Evolutionary conservation across 2,797 vertebrate species (phyloP), one percentile per base, ranked within the genome.

Genomic region (Enteromius thamalakanensis): DNA sequence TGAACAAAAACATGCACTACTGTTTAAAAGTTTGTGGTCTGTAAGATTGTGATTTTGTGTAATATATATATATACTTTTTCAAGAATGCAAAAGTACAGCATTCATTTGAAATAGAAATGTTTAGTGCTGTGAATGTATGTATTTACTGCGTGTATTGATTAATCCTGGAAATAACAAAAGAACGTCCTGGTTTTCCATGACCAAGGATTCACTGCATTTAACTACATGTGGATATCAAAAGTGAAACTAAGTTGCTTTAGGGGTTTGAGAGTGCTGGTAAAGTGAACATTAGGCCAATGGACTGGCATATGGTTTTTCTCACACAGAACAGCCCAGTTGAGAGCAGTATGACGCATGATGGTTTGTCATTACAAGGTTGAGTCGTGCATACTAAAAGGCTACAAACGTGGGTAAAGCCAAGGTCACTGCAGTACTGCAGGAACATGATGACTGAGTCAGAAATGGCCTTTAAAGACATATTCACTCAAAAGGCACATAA

Each of bases 401-500:
- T 10, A 62, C 37, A 64, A 53, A 34, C 10, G 47, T 79, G 49
- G 23, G 69, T 34, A 83, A 83, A 62, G 53, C 55, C 85, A 76
- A 86, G 71, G 77, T 83, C 85, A 76, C 37, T 17, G 12, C 75
- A 40, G 62, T 9, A 68, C 9, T 45, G 15, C 21, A 55, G 64
- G 67, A 78, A 74, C 45, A 67, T 45, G 5, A 45, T 79, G 32
- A 64, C 34, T 70, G 77, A 85, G 65, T 88, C 76, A 86, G 49
- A 87, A 76, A 19, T 76, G 47, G 37, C 69, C 34, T 81, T 81
- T 75, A 45, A 40, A 74, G 47, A 79, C 68, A 53, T 26, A 74
- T 45, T 82, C 42, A 68, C 62, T 70, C 69, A 53, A 80, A 81
- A 75, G 17, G 23, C 76, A 68, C 37, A 86, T 21, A 47, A 12